These are phyloP conservation scores for Lasioglossum villosulum DNA, from an alignment of 2,888 invertebrate genomes.

Conservation along the genomic window DNA sequence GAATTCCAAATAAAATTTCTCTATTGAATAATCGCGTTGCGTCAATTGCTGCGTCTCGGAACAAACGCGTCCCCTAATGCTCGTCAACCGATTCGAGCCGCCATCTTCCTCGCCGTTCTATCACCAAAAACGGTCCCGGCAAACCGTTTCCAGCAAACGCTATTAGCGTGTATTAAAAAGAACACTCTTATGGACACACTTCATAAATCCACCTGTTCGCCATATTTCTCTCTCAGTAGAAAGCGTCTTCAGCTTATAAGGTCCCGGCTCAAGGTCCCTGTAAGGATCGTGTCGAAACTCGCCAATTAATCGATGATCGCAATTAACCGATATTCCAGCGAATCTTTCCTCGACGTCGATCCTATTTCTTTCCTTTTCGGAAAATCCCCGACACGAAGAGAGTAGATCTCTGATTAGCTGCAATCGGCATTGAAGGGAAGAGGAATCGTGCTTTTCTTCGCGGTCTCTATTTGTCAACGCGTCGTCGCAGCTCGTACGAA, in stretches of 20 bases:
- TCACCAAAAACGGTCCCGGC: neutral
- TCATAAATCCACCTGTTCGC: neutral
- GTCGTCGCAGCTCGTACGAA: neutral
- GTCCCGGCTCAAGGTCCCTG: conserved; percentile 29
- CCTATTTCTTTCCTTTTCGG: neutral
- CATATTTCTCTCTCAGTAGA: conserved; percentile 24
- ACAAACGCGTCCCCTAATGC: neutral
- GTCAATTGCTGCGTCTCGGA: conserved; percentile 1
- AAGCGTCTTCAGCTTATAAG: conserved; percentile 49
- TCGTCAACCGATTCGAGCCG: neutral
- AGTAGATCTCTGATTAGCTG: neutral
- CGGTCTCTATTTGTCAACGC: neutral
- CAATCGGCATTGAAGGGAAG: neutral
- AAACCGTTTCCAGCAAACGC: neutral
- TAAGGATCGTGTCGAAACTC: conserved; percentile 43
- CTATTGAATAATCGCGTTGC: conserved; percentile 43
- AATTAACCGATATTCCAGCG: conserved; percentile 38
- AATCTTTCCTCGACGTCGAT: conserved; percentile 14
- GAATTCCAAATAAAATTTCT: conserved; percentile 56
- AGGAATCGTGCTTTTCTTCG: neutral
- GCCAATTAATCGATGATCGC: conserved; percentile 48
- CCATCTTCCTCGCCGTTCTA: neutral
- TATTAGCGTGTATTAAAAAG: neutral
- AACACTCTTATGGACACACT: neutral
- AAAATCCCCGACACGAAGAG: neutral